Base-by-base conservation (phyloP, 1,140 invertebrate species). In the silkworm (Bombyx mori) region DNA sequence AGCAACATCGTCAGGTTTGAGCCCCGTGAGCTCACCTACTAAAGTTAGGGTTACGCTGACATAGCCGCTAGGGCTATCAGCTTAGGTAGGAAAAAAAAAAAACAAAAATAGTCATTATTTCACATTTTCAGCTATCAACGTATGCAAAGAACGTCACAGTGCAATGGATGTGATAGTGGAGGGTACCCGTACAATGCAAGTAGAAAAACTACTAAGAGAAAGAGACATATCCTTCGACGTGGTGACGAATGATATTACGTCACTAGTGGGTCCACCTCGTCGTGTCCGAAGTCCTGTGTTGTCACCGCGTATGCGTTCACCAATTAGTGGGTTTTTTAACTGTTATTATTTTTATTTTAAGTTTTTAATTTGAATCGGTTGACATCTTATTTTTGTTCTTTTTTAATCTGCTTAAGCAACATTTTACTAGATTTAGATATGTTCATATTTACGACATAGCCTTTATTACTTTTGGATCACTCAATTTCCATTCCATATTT, bases 131-230 rank as follows among this genome's bases (percentile, higher is more conserved):
- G 82, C 82, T 44, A 77, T 86, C 63, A 76, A 63, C 46, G 84
- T 86, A 18, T 72, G 60, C 58, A 73, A 71, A 50, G 77, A 77
- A 50, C 44, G 58, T 51, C 52, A 63, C 2, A 67, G 48, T 44
- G 53, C 55, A 7, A 75, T 84, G 69, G 70, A 83, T 22, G 58
- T 86, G 8, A 67, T 77, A 61, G 75, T 86, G 44, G 77, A 82
- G 9, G 73, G 69, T 0, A 68, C 56, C 4, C 58, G 77, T 22
- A 54, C 56, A 7, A 66, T 75, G 57, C 76, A 82, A 55, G 55
- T 86, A 10, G 68, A 75, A 42, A 85, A 79, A 35, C 52, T 86
- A 3, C 63, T 86, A 12, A 56, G 58, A 7, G 75, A 79, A 10
- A 68, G 82, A 54, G 69, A 77, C 12, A 86, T 86, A 9, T 7